Evolutionary conservation across 2,113 vertebrate species (phyloP).

Genomic region (Cynoglossus semilaevis): DNA sequence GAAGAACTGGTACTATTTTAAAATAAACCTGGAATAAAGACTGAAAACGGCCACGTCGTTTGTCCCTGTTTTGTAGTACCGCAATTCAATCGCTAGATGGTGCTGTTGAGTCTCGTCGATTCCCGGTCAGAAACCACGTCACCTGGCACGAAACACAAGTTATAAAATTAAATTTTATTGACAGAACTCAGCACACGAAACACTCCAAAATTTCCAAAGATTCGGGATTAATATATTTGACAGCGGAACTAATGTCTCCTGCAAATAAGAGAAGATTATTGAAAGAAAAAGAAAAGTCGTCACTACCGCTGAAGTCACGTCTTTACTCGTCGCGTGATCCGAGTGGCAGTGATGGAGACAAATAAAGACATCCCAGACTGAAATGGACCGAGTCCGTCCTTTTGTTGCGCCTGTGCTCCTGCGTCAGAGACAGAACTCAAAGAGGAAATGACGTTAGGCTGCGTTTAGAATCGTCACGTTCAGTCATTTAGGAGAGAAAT

Average conservation of each 20-base stretch:
- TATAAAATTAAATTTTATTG: slow-evolving; percentile 87
- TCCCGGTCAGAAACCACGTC: not conserved
- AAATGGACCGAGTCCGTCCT: too few species aligned
- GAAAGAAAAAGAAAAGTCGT: too few species aligned
- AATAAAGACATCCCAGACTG: too few species aligned
- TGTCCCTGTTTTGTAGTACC: slow-evolving; percentile 2
- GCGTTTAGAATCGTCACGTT: too few species aligned
- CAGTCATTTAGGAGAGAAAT: not conserved
- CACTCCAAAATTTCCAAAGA: slow-evolving; percentile 76
- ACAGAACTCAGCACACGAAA: slow-evolving; percentile 80
- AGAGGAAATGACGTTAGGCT: too few species aligned
- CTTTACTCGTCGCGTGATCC: too few species aligned
- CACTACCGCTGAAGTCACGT: too few species aligned
- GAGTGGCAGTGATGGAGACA: too few species aligned
- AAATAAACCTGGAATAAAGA: slow-evolving; percentile 76
- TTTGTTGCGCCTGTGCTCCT: too few species aligned
- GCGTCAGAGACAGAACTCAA: too few species aligned
- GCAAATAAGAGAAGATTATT: too few species aligned
- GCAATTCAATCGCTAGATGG: slow-evolving; percentile 30
- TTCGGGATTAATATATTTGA: slow-evolving; percentile 31
- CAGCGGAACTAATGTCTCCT: slow-evolving; percentile 55
- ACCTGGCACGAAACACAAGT: slow-evolving; percentile 49
- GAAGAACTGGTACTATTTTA: slow-evolving; percentile 28
- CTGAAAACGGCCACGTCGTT: slow-evolving; percentile 42
- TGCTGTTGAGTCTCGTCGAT: not conserved